Conservation (phyloP, 2,888 invertebrate species). For the Margaritifera margaritifera region DNA sequence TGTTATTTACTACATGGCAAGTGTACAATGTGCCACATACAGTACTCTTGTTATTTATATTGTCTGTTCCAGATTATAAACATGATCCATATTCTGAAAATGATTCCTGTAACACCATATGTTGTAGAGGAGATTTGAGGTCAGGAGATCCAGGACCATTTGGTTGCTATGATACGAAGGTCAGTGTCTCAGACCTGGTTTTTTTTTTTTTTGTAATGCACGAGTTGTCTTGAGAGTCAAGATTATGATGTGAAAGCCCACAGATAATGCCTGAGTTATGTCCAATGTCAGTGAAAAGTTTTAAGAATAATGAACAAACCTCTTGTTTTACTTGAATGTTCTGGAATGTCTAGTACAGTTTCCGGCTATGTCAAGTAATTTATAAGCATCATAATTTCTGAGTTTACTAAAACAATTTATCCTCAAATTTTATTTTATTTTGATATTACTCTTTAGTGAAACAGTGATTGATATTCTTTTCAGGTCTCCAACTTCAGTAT, state of each 20-base stretch:
- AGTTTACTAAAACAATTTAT: not conserved
- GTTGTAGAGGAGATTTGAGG: constrained; percentile 68
- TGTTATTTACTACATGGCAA: not conserved
- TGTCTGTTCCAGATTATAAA: constrained; percentile 58
- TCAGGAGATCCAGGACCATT: constrained; percentile 36
- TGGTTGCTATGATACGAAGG: constrained; percentile 72
- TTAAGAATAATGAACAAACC: too few species aligned
- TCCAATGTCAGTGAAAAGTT: too few species aligned
- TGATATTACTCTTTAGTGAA: not conserved
- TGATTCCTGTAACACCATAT: constrained; percentile 65
- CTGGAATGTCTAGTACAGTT: too few species aligned
- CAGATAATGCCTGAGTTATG: too few species aligned
- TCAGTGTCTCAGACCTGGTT: constrained; percentile 13
- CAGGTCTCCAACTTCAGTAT: constrained; percentile 63
- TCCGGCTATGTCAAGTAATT: too few species aligned
- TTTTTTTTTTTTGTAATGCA: not conserved
- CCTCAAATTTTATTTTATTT: too few species aligned
- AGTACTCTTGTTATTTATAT: not conserved
- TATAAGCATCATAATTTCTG: not conserved
- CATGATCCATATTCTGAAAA: constrained; percentile 66
- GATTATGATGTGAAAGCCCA: too few species aligned
- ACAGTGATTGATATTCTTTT: constrained; percentile 3
- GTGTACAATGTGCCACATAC: not conserved
- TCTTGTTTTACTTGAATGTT: too few species aligned
- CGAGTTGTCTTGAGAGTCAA: too few species aligned